Evolutionary conservation across 2,113 vertebrate genomes (phyloP), one percentile per base, ranked within the genome.

Genomic region (Microtus richardsoni): DNA sequence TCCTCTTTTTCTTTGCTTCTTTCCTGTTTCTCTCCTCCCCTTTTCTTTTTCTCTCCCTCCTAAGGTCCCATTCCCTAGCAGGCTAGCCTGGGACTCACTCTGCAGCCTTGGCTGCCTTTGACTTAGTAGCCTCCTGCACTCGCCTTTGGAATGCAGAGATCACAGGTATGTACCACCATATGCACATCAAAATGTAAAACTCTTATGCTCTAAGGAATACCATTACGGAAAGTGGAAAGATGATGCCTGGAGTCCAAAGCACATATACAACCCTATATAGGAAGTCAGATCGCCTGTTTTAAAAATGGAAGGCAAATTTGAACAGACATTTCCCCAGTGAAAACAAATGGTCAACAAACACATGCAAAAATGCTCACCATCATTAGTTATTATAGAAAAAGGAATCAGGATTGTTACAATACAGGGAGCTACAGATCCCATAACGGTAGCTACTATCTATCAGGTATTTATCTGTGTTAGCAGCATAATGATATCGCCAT

Each of bases 311-410:
- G 68, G 21, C 58, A 24, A 82, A 16, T 80, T 41, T 82, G 47
- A 83, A 83, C 24, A 83, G 66, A n/a, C 52, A 60, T 91, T 60
- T 83, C 39, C 19, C 19, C 21, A 82, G 13, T 22, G 54, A 64
- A 52, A 70, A 64, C 14, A 74, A 62, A 75, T 64, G 41, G 22
- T 39, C 39, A 85, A 99, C 39, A 64, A 33, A 7, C 7, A 85
- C 14, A 47, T 36, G 39, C 64, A 84, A 84, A 66, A 80, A n/a
- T 12, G 17, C 22, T 80, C 52, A 60, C 7, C 21, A 14, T 60
- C 52, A 60, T n/a, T 82, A 60, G 11, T 39, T 24, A 14, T 39
- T 58, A 58, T 22, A 22, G 36, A 82, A 82, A 82, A 24, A 13
- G 28, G 58, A 82, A 82, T 24, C 21, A 58, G n/a, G 33, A 64